phyloP scores from a whole-genome alignment of 2,888 invertebrate species.

The Sturmia bella region DNA sequence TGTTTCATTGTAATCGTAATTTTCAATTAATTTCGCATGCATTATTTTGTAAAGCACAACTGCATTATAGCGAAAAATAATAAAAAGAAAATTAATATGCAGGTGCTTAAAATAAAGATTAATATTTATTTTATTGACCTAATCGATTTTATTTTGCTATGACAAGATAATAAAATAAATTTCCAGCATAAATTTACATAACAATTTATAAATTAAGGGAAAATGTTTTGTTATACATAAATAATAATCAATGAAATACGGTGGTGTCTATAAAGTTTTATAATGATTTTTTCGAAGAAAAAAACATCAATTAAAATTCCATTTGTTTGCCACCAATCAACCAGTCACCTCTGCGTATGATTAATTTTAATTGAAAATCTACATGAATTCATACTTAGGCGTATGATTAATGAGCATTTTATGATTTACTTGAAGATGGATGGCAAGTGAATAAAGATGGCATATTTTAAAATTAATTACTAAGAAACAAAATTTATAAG shows the following conservation, averaged over 20 bases:
- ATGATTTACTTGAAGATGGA: background rate
- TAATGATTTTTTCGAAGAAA: background rate
- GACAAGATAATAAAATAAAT: no score
- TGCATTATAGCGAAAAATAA: constrained; percentile 4
- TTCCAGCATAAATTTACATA: no score
- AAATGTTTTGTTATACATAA: no score
- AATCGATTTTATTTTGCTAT: no score
- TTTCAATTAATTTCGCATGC: constrained; percentile 28
- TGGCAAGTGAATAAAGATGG: no score
- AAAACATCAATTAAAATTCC: background rate
- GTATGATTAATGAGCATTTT: constrained; percentile 15
- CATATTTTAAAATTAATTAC: no score
- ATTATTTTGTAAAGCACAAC: constrained; percentile 9
- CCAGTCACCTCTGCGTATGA: background rate
- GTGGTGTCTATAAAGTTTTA: background rate
- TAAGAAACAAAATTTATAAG: no score
- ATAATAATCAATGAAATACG: no score
- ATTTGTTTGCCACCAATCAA: background rate
- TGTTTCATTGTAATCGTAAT: background rate
- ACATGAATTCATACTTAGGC: background rate
- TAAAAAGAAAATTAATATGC: no score
- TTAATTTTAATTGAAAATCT: constrained; percentile 3
- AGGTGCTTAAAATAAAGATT: no score
- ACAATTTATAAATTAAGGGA: no score
- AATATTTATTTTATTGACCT: no score